Evolutionary conservation across 2,888 invertebrate genomes (phyloP).

Genomic region (Mythimna lalbum): DNA sequence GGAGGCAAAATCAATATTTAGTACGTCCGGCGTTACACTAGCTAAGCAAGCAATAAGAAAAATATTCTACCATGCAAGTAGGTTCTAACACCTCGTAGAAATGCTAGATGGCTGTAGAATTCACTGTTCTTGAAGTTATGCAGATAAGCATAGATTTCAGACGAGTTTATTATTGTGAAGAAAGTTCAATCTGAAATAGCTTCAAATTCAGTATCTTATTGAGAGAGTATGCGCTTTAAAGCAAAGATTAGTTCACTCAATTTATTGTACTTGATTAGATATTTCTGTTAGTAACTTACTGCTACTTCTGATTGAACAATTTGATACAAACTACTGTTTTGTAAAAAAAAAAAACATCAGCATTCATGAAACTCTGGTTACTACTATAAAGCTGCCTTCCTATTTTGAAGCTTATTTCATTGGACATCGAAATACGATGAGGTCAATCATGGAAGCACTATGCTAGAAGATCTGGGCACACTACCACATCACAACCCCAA

Average conservation of each 20-base stretch:
- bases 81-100: conserved; percentile 66
- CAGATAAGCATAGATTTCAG: conserved; percentile 48
- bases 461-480: conserved; percentile 28
- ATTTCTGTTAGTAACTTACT: conserved; percentile 23
- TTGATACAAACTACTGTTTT: conserved; percentile 4
- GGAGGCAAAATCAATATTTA: conserved; percentile 66
- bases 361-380: conserved; percentile 20
- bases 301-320: conserved; percentile 48
- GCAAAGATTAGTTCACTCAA: conserved; percentile 15
- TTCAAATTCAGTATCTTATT: background rate
- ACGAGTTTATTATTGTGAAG: conserved; percentile 10
- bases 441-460: conserved; percentile 51
- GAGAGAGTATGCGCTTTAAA: conserved; percentile 1
- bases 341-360: conserved; percentile 14
- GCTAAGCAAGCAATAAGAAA: conserved; percentile 75
- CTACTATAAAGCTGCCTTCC: conserved; percentile 27
- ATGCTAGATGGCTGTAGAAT: conserved; percentile 88
- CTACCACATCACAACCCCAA: conserved; percentile 48
- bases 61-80: conserved; percentile 81
- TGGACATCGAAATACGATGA: conserved; percentile 16
- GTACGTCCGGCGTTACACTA: conserved; percentile 60
- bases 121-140: conserved; percentile 72
- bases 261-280: conserved; percentile 1
- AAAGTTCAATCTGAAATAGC: conserved; percentile 54
- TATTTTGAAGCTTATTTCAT: conserved; percentile 36